phyloP scores from a whole-genome alignment of 2,888 invertebrate species.

The Lucinisca nassula region DNA sequence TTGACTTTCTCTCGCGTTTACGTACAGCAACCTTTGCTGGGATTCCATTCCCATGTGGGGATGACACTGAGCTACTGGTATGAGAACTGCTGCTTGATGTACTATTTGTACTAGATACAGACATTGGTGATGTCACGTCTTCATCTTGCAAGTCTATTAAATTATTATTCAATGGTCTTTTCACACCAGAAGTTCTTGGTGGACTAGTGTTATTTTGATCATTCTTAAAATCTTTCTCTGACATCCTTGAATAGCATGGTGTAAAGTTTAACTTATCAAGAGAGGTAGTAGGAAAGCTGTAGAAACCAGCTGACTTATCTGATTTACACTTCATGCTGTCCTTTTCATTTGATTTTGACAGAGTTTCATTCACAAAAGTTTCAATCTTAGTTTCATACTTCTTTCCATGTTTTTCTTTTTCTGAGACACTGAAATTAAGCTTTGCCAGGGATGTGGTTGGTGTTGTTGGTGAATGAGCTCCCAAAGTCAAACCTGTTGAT shows the following conservation, averaged over 20 bases:
- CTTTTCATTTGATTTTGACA: neutral
- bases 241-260: constrained; percentile 83
- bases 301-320: constrained; percentile 63
- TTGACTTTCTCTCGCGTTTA: constrained; percentile 83
- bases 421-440: constrained; percentile 57
- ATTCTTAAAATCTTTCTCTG: constrained; percentile 45
- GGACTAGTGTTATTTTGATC: constrained; percentile 17
- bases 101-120: constrained; percentile 62
- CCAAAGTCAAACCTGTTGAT: constrained; percentile 45
- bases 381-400: neutral
- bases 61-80: constrained; percentile 67
- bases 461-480: constrained; percentile 59
- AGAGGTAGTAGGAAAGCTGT: constrained; percentile 85
- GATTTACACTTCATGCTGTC: neutral
- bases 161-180: constrained; percentile 63
- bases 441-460: constrained; percentile 57
- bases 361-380: constrained; percentile 14
- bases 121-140: constrained; percentile 69
- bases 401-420: constrained; percentile 4
- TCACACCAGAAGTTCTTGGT: constrained; percentile 53
- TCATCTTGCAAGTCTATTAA: constrained; percentile 62
- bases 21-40: constrained; percentile 79
- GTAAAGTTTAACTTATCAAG: constrained; percentile 87
- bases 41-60: constrained; percentile 59
- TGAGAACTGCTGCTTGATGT: constrained; percentile 45